Base-by-base conservation (phyloP, 2,113 vertebrate species). In the Garra rufa region DNA sequence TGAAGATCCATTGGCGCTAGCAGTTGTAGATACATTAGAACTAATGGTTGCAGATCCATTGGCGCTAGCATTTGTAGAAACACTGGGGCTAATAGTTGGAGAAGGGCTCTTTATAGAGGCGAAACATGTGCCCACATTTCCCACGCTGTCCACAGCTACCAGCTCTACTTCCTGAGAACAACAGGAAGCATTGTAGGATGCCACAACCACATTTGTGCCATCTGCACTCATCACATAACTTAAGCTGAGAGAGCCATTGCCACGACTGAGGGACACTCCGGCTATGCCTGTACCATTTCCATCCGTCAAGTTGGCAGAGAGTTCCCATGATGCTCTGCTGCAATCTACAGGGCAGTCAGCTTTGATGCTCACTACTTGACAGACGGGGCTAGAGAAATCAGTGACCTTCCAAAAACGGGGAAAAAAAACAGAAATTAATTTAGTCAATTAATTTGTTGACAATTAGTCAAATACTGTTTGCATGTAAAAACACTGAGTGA, bases 181-280 rank as follows among this genome's bases (percentile, higher is more conserved):
- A 84, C 93, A 94, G 15, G 90, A 90, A 0, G 91, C 85, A 1
- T 13, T 88, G 88, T 94, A 94, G 59, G 79, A 83, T 11, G 88
- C 92, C 67, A 90, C 28, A 0, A 73, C 91, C n/a, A 83, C 28
- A 55, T 90, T 88, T 17, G 52, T 1, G 2, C 83, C 81, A 7
- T 46, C 26, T 0, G 85, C 76, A 28, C 41, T 82, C 21, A 85
- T 6, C 0, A 5, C 85, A 63, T 13, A 44, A 26, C 21, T 90
- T 71, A 84, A 19, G 14, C 21, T 84, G 81, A 94, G 2, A 46
- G 88, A 91, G 3, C 93, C 92, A 0, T 89, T 91, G 46, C 93
- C 93, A 30, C 43, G 26, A 21, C 17, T 88, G 55, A 91, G 73
- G 14, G 41, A 88, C 63, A 94, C 84, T 0, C 30, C 69, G 3